These are phyloP conservation scores for Asarcornis scutulata DNA, from an alignment of 2,113 vertebrate genomes.

Conservation along the genomic window DNA sequence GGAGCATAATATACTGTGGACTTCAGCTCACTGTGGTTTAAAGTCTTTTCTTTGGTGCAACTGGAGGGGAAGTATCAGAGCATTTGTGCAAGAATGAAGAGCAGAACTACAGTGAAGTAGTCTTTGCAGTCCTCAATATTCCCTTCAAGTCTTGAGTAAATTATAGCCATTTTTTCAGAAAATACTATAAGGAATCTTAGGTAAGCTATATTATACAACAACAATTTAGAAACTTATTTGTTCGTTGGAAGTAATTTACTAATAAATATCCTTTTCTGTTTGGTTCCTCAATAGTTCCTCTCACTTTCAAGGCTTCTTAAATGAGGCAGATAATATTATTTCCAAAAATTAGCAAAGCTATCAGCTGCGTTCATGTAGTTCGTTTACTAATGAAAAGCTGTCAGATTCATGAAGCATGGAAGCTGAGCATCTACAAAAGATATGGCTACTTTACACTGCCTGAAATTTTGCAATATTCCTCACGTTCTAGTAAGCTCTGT, in stretches of 20 bases:
- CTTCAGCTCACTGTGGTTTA: background rate
- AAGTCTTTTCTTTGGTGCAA: background rate
- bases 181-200: background rate
- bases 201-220: background rate
- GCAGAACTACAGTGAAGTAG: background rate
- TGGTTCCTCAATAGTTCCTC: background rate
- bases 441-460: background rate
- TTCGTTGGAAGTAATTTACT: background rate
- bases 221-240: background rate
- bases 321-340: background rate
- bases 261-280: background rate
- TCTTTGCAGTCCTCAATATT: background rate
- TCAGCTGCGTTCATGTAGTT: background rate
- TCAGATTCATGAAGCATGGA: background rate
- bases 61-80: background rate
- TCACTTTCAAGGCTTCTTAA: background rate
- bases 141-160: background rate
- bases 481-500: background rate
- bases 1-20: background rate
- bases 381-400: background rate
- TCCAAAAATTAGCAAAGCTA: background rate
- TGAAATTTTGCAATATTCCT: background rate
- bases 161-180: background rate
- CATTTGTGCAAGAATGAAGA: rapidly evolving
- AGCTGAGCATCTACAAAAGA: background rate